These are phyloP conservation scores for Iphiclides podalirius DNA, from an alignment of 2,888 invertebrate species.

Conservation along the genomic window DNA sequence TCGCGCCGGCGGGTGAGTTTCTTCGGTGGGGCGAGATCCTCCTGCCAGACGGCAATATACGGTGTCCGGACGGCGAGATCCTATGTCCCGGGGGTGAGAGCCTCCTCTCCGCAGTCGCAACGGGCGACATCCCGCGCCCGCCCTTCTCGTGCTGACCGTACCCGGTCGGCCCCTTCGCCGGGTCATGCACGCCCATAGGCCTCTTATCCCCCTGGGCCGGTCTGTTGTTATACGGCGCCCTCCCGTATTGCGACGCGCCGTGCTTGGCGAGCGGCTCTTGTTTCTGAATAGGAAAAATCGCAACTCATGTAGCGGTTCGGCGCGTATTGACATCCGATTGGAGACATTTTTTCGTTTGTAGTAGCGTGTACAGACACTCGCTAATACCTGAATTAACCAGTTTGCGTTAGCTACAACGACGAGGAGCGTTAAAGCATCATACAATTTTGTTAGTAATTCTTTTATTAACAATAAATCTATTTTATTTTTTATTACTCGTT, in stretches of 20 bases:
- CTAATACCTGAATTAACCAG: too few species aligned
- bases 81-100: conserved; percentile 30
- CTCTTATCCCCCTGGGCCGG: conserved; percentile 7
- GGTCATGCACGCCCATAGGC: background rate
- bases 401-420: too few species aligned
- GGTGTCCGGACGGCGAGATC: background rate
- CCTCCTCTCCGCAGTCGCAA: background rate
- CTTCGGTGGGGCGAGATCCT: conserved; percentile 25
- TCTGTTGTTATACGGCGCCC: conserved; percentile 6
- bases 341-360: too few species aligned
- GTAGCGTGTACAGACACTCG: too few species aligned
- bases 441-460: too few species aligned
- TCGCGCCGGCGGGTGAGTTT: background rate
- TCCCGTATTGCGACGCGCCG: conserved; percentile 1
- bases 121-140: conserved; percentile 11
- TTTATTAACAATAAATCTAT: too few species aligned
- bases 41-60: conserved; percentile 24
- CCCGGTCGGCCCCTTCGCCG: background rate
- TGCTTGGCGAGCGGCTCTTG: conserved; percentile 14
- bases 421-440: too few species aligned
- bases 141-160: conserved; percentile 10
- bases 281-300: conserved; percentile 2
- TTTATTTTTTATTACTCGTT: too few species aligned
- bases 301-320: too few species aligned
- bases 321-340: too few species aligned